Conservation (phyloP, 2,888 invertebrate genomes). For the Copidosoma aretas region DNA sequence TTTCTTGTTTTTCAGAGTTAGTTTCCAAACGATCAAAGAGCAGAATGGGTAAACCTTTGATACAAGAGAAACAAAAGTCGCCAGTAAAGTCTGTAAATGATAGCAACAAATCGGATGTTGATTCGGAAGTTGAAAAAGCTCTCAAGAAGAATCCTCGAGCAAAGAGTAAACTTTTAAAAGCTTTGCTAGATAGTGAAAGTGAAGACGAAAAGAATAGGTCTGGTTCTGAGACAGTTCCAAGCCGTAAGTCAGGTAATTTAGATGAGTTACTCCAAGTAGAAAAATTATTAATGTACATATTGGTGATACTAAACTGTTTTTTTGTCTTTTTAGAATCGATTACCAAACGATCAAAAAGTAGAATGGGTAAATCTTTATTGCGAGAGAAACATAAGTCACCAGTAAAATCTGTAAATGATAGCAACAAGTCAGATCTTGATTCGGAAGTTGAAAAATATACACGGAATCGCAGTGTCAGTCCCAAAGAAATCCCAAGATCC, state of each 20-base stretch:
- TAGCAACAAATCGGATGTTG: conserved; percentile 12
- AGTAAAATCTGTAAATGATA: conserved; percentile 5
- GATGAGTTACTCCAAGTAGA: background rate
- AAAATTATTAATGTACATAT: background rate
- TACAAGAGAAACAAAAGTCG: conserved; percentile 11
- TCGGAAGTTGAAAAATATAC: conserved; percentile 22
- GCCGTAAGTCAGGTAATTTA: background rate
- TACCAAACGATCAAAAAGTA: conserved; percentile 17
- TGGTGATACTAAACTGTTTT: background rate
- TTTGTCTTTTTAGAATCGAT: background rate
- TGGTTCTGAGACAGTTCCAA: background rate
- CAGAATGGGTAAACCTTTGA: conserved; percentile 15
- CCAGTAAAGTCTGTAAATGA: conserved; percentile 5
- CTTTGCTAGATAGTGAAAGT: conserved; percentile 15
- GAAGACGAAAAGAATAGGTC: conserved; percentile 12
- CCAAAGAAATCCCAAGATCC: background rate
- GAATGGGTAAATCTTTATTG: conserved; percentile 13
- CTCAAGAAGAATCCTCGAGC: no score
- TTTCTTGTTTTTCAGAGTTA: conserved; percentile 1
- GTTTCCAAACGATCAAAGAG: conserved; percentile 16
- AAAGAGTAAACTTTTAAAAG: background rate
- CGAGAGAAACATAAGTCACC: conserved; percentile 11
- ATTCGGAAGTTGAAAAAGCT: conserved; percentile 26
- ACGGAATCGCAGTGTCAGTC: background rate
- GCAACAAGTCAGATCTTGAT: conserved; percentile 17